Conservation (phyloP, 2,113 vertebrate genomes). For the Lichenostomus cassidix region DNA sequence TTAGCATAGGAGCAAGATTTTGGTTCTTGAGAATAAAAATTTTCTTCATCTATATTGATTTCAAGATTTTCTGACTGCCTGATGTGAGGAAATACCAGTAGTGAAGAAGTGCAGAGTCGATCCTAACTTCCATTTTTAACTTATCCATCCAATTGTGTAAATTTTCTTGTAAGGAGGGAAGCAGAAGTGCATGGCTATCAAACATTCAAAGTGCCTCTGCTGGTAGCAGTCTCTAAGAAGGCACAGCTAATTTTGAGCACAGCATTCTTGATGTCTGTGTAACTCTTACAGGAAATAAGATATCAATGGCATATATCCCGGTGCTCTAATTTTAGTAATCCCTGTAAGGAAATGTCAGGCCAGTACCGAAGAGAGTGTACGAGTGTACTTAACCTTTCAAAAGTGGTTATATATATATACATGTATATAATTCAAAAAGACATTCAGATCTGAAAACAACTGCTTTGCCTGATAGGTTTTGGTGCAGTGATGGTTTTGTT, state of each 20-base stretch:
- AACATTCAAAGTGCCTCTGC: not conserved
- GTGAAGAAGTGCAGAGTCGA: not conserved
- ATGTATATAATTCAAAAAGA: not conserved
- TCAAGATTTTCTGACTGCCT: not conserved
- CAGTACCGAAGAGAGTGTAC: not conserved
- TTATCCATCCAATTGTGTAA: not conserved
- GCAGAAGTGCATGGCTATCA: not conserved
- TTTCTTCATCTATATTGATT: not conserved
- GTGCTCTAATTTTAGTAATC: constrained; percentile 73
- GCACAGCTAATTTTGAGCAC: constrained; percentile 51
- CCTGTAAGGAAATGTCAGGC: constrained; percentile 31
- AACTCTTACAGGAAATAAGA: constrained; percentile 63
- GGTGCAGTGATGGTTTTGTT: not conserved
- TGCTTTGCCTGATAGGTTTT: not conserved
- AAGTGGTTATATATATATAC: not conserved
- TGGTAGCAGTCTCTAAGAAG: not conserved
- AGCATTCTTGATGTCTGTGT: constrained; percentile 18
- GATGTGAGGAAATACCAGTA: not conserved
- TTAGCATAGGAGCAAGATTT: not conserved
- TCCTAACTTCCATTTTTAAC: not conserved
- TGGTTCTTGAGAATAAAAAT: not conserved
- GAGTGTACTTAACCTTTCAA: not conserved
- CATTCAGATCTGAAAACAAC: not conserved
- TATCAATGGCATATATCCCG: constrained; percentile 52
- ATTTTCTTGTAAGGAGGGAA: not conserved